Base-by-base conservation (phyloP, 2,113 vertebrate genomes). In the Serilophus lunatus region DNA sequence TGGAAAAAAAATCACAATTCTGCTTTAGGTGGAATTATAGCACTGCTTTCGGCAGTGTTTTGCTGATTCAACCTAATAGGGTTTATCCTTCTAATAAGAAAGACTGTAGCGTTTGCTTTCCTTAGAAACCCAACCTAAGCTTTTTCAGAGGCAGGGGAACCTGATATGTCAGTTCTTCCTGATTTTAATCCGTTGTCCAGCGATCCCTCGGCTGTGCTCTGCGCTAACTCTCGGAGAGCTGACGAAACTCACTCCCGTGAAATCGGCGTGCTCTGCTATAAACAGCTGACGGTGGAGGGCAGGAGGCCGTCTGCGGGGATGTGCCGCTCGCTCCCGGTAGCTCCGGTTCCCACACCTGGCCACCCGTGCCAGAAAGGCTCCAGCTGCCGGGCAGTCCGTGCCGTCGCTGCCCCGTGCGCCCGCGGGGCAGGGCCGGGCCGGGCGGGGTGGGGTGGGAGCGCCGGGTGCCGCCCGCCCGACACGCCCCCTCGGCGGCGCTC, bases 261-360 rank as follows among this genome's bases (percentile, higher is more conserved):
- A 40, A 86, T 3, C 51, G 2, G 18, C 75, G 12, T 0, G 42
- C 57, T 65, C 65, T 6, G 28, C 75, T 9, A 1, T 0, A 0
- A 31, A 5, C 24, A 11, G 60, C 69, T 20, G 2, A 35, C 15
- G 4, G 0, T 0, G 76, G 17, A 36, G 35, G 29, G 53, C 6
- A 40, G 44, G 14, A 15, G n/a, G 25, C 31, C 7, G 63, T 3
- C 44, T 2, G 33, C 6, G 31, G 70, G 42, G 50, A 26, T 7
- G 64, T 2, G 12, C n/a, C 22, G 14, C 74, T 87, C 23, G 0
- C 45, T 49, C 31, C 31, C 45, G 13, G 33, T 49, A 13, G 7
- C 91, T 35, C 56, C 23, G 3, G 1, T 9, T 31, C 28, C 50
- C 75, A 35, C 10, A 7, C 13, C 6, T 9, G 18, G 40, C 23